A percentile compares a stretch with the other conserved stretches of the same genome.
Conservation (phyloP, 2,888 invertebrate species). For the Torymus aiolomorphi region DNA sequence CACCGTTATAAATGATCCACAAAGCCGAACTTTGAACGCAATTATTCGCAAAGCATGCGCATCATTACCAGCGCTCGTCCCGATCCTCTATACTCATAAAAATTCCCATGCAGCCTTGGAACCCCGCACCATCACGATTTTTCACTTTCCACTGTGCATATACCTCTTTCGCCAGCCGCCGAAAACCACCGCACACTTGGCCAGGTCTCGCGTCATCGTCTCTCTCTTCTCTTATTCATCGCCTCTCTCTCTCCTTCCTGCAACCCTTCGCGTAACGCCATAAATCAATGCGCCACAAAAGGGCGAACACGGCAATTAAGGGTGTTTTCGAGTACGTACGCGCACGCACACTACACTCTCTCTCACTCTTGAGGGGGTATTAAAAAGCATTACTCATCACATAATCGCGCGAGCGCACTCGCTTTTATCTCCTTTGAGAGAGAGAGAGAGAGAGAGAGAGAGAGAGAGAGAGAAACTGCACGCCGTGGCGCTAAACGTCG, state of each 20-base stretch:
- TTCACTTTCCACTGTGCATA: slow-evolving; percentile 53
- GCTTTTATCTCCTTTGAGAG: slow-evolving; percentile 36
- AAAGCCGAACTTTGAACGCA: too few species aligned
- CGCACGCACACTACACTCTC: slow-evolving; percentile 44
- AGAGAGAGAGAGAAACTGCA: neutral
- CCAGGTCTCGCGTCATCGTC: slow-evolving; percentile 43
- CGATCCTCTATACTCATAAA: slow-evolving; percentile 16
- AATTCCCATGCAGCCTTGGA: slow-evolving; percentile 16
- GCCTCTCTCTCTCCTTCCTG: slow-evolving; percentile 22
- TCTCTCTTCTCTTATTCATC: slow-evolving; percentile 45
- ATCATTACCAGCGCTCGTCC: too few species aligned
- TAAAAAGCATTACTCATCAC: slow-evolving; percentile 76
- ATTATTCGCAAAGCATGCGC: too few species aligned
- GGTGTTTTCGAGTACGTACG: slow-evolving; percentile 74
- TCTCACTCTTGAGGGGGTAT: slow-evolving; percentile 71
- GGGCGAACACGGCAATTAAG: slow-evolving; percentile 73
- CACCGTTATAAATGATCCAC: too few species aligned
- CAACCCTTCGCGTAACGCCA: slow-evolving; percentile 48
- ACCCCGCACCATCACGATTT: slow-evolving; percentile 27
- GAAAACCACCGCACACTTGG: neutral
- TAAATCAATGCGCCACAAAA: slow-evolving; percentile 62
- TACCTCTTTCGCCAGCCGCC: slow-evolving; percentile 15
- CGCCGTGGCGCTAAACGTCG: slow-evolving; percentile 46
- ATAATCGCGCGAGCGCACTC: slow-evolving; percentile 67
- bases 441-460: too few species aligned